Evolutionary conservation across 2,888 invertebrate species (phyloP).

Genomic region (Athetis lepigone): DNA sequence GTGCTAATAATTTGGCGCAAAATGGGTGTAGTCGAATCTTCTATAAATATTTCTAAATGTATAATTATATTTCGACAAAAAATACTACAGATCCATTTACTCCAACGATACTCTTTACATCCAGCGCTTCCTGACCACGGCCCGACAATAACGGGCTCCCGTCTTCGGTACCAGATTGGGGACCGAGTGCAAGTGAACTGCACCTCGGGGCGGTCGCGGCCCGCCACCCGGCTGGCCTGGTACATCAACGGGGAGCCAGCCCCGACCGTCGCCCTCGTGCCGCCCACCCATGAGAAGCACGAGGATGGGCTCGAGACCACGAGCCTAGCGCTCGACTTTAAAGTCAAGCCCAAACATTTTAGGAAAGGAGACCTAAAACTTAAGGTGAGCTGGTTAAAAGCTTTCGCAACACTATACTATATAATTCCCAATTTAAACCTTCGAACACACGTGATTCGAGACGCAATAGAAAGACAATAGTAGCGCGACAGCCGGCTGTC

Average conservation of each 20-base stretch:
- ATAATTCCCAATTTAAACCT: no score
- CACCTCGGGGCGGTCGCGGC: conserved; percentile 95
- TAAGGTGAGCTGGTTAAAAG: conserved; percentile 88
- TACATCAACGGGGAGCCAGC: conserved; percentile 96
- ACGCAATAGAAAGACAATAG: no score
- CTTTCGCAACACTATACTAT: not conserved
- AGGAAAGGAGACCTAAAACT: conserved; percentile 96
- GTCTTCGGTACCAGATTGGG: conserved; percentile 95
- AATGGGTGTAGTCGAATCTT: not conserved
- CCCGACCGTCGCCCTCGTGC: conserved; percentile 86
- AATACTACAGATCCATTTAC: not conserved
- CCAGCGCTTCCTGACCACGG: conserved; percentile 95
- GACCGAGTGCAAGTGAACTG: conserved; percentile 96
- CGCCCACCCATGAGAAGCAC: conserved; percentile 86
- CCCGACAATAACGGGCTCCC: conserved; percentile 95
- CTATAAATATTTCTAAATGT: not conserved
- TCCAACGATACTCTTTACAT: conserved; percentile 8
- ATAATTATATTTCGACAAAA: not conserved
- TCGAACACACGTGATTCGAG: no score
- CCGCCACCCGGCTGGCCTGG: conserved; percentile 96
- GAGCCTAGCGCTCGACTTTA: conserved; percentile 94
- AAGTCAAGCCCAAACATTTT: conserved; percentile 95
- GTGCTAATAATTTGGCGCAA: not conserved
- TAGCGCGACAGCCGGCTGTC: no score
- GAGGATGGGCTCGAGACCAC: conserved; percentile 94